Conservation (phyloP, 1,140 invertebrate genomes). For the Drosophila tsacasi region DNA sequence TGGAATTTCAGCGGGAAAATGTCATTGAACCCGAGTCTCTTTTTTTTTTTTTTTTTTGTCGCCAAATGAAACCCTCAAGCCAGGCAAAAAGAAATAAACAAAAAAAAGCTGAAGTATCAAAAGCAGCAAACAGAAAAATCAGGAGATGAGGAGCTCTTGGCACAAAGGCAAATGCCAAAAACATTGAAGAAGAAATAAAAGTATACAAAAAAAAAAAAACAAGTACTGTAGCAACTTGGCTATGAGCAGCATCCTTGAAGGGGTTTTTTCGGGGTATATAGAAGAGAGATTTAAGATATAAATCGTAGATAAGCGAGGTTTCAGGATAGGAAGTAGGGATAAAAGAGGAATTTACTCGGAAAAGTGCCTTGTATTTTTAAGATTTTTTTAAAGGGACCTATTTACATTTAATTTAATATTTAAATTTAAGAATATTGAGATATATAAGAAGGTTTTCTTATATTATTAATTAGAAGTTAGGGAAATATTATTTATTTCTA, state of each 20-base stretch:
- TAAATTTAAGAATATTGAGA: neutral
- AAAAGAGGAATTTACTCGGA: too few species aligned
- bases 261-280: neutral
- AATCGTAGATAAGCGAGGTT: constrained; percentile 3
- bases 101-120: constrained; percentile 24
- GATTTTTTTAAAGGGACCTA: neutral
- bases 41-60: constrained; percentile 21
- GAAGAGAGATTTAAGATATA: constrained; percentile 10
- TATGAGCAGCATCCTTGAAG: constrained; percentile 20
- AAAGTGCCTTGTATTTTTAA: neutral
- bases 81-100: constrained; percentile 17
- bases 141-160: constrained; percentile 30
- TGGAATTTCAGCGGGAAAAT: constrained; percentile 61
- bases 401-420: neutral
- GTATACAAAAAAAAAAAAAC: constrained; percentile 1
- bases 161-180: constrained; percentile 55
- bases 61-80: constrained; percentile 60
- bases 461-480: too few species aligned
- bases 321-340: neutral
- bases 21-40: constrained; percentile 65
- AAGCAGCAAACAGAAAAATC: constrained; percentile 14
- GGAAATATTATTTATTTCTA: too few species aligned
- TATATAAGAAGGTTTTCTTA: neutral
- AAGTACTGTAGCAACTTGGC: neutral
- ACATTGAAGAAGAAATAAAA: constrained; percentile 37